Conservation (phyloP, 2,888 invertebrate species). For the Rhyacophila evoluta region DNA sequence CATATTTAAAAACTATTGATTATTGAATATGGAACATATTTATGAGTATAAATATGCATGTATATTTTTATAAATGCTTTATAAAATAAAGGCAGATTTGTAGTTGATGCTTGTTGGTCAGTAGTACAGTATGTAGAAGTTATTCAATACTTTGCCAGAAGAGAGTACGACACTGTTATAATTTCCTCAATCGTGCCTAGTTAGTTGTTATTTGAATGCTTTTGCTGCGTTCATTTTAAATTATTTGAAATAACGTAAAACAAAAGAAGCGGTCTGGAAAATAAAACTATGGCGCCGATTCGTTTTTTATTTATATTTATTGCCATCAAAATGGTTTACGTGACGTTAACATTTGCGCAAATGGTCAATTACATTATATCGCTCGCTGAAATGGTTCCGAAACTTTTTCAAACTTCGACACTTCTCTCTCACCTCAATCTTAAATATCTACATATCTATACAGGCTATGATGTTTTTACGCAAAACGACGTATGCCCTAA, state of each 20-base stretch:
- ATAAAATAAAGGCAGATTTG: too few relatives aligned
- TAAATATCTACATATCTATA: too few relatives aligned
- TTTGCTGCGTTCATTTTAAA: not conserved
- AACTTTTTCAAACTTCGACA: not conserved
- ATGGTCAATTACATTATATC: conserved; percentile 38
- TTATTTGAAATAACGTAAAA: conserved; percentile 16
- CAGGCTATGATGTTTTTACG: too few relatives aligned
- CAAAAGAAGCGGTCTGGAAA: conserved; percentile 24
- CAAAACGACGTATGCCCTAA: too few relatives aligned
- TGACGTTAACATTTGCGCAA: conserved; percentile 46
- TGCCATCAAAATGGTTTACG: conserved; percentile 42
- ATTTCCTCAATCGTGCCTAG: conserved; percentile 6
- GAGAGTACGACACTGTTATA: not conserved
- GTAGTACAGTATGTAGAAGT: too few relatives aligned
- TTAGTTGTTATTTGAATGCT: conserved; percentile 14
- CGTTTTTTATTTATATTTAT: conserved; percentile 8
- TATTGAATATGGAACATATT: too few relatives aligned
- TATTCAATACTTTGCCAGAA: too few relatives aligned
- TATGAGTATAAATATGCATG: too few relatives aligned
- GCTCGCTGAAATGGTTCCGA: not conserved
- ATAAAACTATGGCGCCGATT: conserved; percentile 25
- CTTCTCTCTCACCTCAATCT: too few relatives aligned
- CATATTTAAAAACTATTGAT: too few relatives aligned
- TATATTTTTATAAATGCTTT: too few relatives aligned
- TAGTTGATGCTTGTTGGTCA: too few relatives aligned